Evolutionary conservation across 64 coral and sea anemone species (phyloP).

Genomic region (Exaiptasia diaphana): DNA sequence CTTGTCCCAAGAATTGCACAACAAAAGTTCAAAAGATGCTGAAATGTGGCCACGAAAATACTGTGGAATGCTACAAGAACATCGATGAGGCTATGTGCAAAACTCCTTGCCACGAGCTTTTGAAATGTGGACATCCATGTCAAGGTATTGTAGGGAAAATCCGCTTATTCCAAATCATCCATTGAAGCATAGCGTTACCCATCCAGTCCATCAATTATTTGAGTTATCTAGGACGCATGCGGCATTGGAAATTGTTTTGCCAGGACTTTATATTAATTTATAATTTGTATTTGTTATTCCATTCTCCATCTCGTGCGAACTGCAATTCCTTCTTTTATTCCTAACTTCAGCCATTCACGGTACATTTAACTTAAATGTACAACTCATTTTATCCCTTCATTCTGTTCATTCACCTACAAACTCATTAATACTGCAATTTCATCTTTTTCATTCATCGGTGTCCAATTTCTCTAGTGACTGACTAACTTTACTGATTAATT

Average conservation of each 20-base stretch:
- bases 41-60: slow-evolving; percentile 41
- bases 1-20: neutral
- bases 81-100: neutral
- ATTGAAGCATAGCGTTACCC: neutral
- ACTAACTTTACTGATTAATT: neutral
- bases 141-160: neutral
- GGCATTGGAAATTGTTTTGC: neutral
- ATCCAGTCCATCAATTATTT: neutral
- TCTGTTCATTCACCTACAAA: neutral
- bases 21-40: neutral
- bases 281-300: neutral
- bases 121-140: slow-evolving; percentile 65
- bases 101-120: neutral
- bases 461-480: neutral
- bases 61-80: slow-evolving; percentile 28
- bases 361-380: neutral
- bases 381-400: neutral
- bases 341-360: neutral
- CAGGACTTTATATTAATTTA: neutral
- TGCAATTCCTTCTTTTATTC: neutral
- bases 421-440: neutral
- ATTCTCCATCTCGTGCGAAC: neutral
- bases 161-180: neutral
- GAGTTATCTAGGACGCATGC: neutral
- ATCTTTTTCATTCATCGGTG: neutral